Percentiles rank a stretch among this genome's conserved stretches.
Conservation (phyloP, 2,113 vertebrate species). For the Chaetorhynchus papuensis region DNA sequence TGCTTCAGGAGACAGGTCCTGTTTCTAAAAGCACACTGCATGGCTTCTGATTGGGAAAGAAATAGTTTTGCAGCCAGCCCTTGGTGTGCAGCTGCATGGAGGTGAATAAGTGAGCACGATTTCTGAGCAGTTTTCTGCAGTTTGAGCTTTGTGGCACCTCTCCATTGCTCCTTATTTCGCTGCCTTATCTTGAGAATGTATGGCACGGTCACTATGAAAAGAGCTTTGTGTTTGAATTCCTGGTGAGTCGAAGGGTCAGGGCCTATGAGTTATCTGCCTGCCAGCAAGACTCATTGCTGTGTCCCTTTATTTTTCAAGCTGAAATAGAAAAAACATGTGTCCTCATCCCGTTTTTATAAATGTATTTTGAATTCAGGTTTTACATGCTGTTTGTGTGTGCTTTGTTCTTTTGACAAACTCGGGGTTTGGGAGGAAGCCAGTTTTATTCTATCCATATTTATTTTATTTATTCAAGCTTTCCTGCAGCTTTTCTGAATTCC, state of each 20-base stretch:
- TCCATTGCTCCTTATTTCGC: constrained; percentile 42
- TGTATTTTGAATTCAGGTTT: constrained; percentile 50
- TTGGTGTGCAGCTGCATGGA: not conserved
- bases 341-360: constrained; percentile 49
- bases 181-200: constrained; percentile 69
- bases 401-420: constrained; percentile 44
- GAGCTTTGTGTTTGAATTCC: constrained; percentile 84
- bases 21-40: constrained; percentile 9
- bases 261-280: constrained; percentile 72
- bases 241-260: constrained; percentile 75
- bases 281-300: constrained; percentile 64
- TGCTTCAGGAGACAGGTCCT: constrained; percentile 11
- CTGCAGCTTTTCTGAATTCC: constrained; percentile 69
- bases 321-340: constrained; percentile 54
- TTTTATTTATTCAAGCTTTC: constrained; percentile 41
- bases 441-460: constrained; percentile 45
- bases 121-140: constrained; percentile 47
- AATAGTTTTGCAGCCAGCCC: constrained; percentile 35
- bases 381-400: constrained; percentile 17
- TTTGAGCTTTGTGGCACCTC: constrained; percentile 54
- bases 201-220: constrained; percentile 67
- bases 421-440: not conserved
- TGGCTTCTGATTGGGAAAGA: constrained; percentile 3
- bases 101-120: not conserved
- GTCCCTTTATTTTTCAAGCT: constrained; percentile 67